Evolutionary conservation across 2,888 invertebrate genomes (phyloP).

Genomic region (Pteria penguin): DNA sequence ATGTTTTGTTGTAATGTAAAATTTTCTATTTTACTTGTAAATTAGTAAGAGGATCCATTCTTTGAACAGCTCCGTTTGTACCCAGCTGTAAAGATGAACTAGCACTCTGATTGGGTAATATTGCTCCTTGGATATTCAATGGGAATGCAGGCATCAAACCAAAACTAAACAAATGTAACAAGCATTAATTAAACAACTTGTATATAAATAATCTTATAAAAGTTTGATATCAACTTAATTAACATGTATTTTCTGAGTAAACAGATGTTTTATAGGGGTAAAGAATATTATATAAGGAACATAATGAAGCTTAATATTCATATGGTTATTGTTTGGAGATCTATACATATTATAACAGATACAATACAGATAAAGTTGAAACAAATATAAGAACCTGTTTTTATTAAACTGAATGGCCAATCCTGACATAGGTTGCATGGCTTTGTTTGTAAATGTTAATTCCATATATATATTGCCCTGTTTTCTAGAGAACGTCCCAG

Average conservation of each 20-base stretch:
- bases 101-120: conserved; percentile 89
- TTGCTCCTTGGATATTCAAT: conserved; percentile 87
- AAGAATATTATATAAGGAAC: too few relatives aligned
- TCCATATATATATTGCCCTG: conserved; percentile 94
- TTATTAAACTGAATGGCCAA: conserved; percentile 99
- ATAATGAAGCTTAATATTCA: too few relatives aligned
- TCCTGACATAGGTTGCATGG: conserved; percentile 97
- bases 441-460: conserved; percentile 96
- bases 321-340: too few relatives aligned
- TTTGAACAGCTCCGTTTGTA: conserved; percentile 93
- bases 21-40: conserved; percentile 82
- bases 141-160: conserved; percentile 93
- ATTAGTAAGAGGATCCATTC: conserved; percentile 98
- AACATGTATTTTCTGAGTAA: too few relatives aligned
- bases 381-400: conserved; percentile 87
- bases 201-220: too few relatives aligned
- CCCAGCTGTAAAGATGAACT: conserved; percentile 90
- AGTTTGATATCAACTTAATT: too few relatives aligned
- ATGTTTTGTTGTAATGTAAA: too few relatives aligned
- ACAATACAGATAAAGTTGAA: too few relatives aligned
- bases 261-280: too few relatives aligned
- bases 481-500: conserved; percentile 94
- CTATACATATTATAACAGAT: too few relatives aligned
- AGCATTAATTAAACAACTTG: too few relatives aligned
- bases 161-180: conserved; percentile 85